A percentile compares a stretch with the other conserved stretches of the same genome.
Conservation (phyloP, 1,140 invertebrate genomes). For the Cydia splendana region DNA sequence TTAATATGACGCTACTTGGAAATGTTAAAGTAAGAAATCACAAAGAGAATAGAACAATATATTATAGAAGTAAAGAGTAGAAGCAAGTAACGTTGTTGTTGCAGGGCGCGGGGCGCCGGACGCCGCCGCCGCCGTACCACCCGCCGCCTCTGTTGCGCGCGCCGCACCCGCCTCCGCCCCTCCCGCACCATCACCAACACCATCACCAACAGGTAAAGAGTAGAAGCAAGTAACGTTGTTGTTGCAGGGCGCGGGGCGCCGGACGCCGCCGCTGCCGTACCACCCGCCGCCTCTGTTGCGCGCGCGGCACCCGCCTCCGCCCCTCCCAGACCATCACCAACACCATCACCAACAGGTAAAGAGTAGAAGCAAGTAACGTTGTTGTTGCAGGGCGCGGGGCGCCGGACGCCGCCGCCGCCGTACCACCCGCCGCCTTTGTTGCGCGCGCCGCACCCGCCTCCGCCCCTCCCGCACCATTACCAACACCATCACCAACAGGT, state of each 20-base stretch:
- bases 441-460: conserved; percentile 69
- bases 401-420: conserved; percentile 69
- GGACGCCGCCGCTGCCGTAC: conserved; percentile 71
- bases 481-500: too few species aligned
- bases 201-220: too few species aligned
- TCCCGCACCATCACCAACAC: conserved; percentile 75
- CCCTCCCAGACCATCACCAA: conserved; percentile 73
- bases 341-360: too few species aligned
- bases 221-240: conserved; percentile 52
- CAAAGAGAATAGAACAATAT: background rate
- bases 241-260: conserved; percentile 62
- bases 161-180: conserved; percentile 70
- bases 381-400: conserved; percentile 60
- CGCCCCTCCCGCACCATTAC: conserved; percentile 73
- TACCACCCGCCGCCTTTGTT: conserved; percentile 68
- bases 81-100: conserved; percentile 52
- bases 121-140: conserved; percentile 71
- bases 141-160: conserved; percentile 65
- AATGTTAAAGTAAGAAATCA: background rate
- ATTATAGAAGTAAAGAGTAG: conserved; percentile 47
- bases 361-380: conserved; percentile 53
- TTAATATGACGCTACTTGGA: background rate
- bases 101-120: conserved; percentile 65
- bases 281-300: conserved; percentile 66
- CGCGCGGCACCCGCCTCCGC: conserved; percentile 69